Conservation (phyloP, 1,140 invertebrate genomes). For the Berghia stephanieae region DNA sequence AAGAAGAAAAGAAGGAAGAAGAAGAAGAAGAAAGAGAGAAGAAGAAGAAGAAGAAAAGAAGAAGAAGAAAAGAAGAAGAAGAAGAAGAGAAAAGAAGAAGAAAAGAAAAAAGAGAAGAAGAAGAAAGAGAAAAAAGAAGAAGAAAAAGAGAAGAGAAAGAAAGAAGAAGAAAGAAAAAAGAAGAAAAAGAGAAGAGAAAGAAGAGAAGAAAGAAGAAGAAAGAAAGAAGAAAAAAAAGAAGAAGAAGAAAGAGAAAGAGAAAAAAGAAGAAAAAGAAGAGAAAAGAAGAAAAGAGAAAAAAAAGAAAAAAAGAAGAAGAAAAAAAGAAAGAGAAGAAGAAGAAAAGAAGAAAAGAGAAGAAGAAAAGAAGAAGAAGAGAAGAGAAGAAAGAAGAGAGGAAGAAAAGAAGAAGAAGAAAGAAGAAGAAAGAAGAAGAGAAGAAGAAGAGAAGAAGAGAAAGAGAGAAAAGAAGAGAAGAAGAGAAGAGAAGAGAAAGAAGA, state of each 20-base stretch:
- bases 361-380: not conserved
- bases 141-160: not conserved
- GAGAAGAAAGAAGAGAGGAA: not conserved
- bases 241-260: constrained; percentile 2
- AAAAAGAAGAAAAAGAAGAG: not conserved
- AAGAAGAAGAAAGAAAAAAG: not conserved
- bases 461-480: not conserved
- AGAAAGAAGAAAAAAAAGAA: not conserved
- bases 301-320: not conserved
- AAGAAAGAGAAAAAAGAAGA: not conserved
- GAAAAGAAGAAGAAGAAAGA: not conserved
- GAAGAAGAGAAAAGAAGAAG: not conserved
- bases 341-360: not conserved
- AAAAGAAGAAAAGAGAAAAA: not conserved
- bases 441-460: not conserved
- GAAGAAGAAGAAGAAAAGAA: not conserved
- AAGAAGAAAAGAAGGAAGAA: not conserved
- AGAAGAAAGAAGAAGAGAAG: not conserved
- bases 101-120: not conserved
- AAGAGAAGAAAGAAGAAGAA: not conserved
- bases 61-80: not conserved
- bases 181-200: not conserved
- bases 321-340: not conserved
- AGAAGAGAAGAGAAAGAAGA: not conserved
- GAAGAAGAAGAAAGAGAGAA: not conserved